These are phyloP conservation scores for Arge pagana DNA, from an alignment of 2,888 invertebrate species.

Conservation along the genomic window DNA sequence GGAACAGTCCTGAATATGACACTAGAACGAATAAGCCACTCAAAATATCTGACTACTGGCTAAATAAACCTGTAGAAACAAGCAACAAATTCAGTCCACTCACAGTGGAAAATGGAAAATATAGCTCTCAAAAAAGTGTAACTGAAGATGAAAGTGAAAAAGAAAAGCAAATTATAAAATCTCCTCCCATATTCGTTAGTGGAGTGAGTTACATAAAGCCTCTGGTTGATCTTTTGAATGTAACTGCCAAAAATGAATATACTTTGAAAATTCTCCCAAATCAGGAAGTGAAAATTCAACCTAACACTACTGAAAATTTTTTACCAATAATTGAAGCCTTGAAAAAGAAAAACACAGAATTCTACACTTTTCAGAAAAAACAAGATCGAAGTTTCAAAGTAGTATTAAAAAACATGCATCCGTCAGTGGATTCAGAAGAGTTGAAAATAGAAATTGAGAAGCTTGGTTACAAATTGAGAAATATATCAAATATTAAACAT, in stretches of 20 bases:
- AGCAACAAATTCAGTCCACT: not conserved
- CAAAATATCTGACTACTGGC: not conserved
- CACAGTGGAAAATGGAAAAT: too few species aligned
- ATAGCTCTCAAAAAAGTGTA: not conserved
- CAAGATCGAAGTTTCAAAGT: slow-evolving; percentile 1
- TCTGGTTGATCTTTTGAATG: not conserved
- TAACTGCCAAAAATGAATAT: not conserved
- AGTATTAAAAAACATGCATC: slow-evolving; percentile 19
- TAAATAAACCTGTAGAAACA: not conserved
- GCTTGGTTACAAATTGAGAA: slow-evolving; percentile 26
- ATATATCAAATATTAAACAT: slow-evolving; percentile 22
- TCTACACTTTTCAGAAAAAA: slow-evolving; percentile 15
- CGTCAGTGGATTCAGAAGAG: slow-evolving; percentile 8
- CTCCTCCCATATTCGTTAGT: not conserved
- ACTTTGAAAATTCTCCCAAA: slow-evolving; percentile 2
- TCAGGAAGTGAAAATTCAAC: slow-evolving; percentile 4
- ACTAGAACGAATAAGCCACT: not conserved
- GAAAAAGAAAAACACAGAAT: slow-evolving; percentile 10
- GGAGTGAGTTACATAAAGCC: slow-evolving; percentile 7
- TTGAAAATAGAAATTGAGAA: slow-evolving; percentile 23
- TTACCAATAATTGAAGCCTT: not conserved
- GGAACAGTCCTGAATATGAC: not conserved
- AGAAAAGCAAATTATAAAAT: not conserved
- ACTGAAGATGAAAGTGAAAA: not conserved
- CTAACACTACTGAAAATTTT: not conserved